Evolutionary conservation across 2,113 vertebrate species (phyloP).

Genomic region (Sprattus sprattus): DNA sequence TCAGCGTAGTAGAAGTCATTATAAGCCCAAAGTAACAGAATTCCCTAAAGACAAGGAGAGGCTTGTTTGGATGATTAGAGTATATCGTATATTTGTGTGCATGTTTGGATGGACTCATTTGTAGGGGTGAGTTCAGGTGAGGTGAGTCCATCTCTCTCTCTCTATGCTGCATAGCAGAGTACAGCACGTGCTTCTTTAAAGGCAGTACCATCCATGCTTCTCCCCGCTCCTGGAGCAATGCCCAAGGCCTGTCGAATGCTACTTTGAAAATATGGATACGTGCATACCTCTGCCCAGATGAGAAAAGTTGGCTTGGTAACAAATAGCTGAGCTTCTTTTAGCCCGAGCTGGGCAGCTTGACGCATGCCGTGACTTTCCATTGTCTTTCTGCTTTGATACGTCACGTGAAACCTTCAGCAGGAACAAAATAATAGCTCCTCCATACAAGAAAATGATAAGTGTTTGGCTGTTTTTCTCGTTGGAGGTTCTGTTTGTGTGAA

Average conservation of each 20-base stretch:
- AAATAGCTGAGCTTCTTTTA: slow-evolving; percentile 7
- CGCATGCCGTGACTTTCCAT: slow-evolving; percentile 3
- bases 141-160: no score
- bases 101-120: neutral
- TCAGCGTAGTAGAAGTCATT: neutral
- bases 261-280: neutral
- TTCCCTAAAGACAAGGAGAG: neutral
- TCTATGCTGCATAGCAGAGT: neutral
- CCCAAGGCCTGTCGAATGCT: neutral
- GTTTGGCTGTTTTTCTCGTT: no score
- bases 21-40: neutral
- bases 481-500: no score
- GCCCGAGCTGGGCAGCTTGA: neutral
- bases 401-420: neutral
- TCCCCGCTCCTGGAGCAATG: neutral
- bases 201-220: neutral
- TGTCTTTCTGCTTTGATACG: neutral
- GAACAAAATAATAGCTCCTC: neutral
- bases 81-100: neutral
- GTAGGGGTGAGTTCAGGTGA: no score
- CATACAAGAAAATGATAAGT: no score
- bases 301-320: neutral
- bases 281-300: neutral
- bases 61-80: neutral
- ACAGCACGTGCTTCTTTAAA: neutral